Evolutionary conservation across 2,797 vertebrate genomes (phyloP).

Genomic region (Apodemus agrarius): DNA sequence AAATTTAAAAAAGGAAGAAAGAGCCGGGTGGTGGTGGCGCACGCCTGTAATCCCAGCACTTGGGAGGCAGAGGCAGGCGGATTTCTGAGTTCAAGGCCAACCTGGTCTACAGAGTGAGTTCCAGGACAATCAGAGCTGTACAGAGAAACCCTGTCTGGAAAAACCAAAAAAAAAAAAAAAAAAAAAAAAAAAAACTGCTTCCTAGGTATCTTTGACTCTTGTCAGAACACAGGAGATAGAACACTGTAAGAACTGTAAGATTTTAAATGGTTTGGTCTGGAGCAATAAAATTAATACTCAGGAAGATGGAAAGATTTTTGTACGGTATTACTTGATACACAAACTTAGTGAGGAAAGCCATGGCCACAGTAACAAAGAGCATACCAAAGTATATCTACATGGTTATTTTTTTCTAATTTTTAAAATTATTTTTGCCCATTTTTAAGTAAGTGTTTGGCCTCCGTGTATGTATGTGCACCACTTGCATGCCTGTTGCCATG

Average conservation of each 20-base stretch:
- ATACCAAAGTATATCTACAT: not conserved
- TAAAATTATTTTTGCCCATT: not conserved
- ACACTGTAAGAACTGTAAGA: not conserved
- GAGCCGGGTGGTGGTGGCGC: too few relatives aligned
- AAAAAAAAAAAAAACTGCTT: too few relatives aligned
- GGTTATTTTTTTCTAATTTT: not conserved
- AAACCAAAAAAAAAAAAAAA: too few relatives aligned
- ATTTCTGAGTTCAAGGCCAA: too few relatives aligned
- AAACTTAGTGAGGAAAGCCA: not conserved
- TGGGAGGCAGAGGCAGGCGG: too few relatives aligned
- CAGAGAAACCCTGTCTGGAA: too few relatives aligned
- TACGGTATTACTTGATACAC: not conserved
- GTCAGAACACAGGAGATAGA: not conserved
- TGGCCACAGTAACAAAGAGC: not conserved
- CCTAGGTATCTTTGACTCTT: not conserved
- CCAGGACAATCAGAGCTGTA: too few relatives aligned
- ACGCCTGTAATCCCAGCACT: too few relatives aligned
- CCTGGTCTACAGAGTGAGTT: too few relatives aligned
- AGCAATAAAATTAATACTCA: conserved; percentile 13
- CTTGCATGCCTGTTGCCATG: not conserved
- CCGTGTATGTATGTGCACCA: not conserved
- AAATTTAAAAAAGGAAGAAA: too few relatives aligned
- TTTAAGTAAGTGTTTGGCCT: not conserved
- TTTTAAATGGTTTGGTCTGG: not conserved
- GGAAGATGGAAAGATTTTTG: not conserved